Percentiles rank a stretch among this genome's conserved stretches.
Conservation (phyloP, 2,797 vertebrate species). For the Syndactyla subalaris region DNA sequence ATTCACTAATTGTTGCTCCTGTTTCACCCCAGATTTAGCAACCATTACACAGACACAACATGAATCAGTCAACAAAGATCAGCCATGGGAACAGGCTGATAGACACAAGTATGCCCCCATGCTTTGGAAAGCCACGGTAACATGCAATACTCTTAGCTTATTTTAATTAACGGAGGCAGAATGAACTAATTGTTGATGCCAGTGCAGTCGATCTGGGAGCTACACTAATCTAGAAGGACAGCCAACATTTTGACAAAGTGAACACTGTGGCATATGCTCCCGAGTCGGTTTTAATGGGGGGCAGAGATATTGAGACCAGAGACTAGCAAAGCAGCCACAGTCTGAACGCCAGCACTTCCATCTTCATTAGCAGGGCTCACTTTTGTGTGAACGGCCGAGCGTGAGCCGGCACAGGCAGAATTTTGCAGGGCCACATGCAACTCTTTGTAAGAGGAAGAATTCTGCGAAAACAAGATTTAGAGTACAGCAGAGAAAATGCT, state of each 20-base stretch:
- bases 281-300: not conserved
- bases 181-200: not conserved
- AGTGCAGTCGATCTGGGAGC: not conserved
- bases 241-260: not conserved
- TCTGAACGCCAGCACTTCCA: not conserved
- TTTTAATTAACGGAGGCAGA: slow-evolving; percentile 7
- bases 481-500: not conserved
- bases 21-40: not conserved
- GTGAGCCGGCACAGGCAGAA: not conserved
- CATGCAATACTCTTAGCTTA: not conserved
- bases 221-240: not conserved
- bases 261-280: not conserved
- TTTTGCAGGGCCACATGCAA: fast-evolving
- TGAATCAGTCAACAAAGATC: not conserved
- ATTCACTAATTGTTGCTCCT: not conserved
- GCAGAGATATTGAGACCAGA: not conserved
- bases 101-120: not conserved
- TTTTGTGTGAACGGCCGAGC: fast-evolving
- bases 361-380: not conserved
- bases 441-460: fast-evolving
- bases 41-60: not conserved
- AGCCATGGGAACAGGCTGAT: not conserved
- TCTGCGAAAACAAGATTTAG: not conserved
- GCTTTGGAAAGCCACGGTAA: not conserved
- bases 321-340: not conserved